These are phyloP conservation scores for Heliconius melpomene DNA, from an alignment of 1,140 invertebrate genomes.

Conservation along the genomic window DNA sequence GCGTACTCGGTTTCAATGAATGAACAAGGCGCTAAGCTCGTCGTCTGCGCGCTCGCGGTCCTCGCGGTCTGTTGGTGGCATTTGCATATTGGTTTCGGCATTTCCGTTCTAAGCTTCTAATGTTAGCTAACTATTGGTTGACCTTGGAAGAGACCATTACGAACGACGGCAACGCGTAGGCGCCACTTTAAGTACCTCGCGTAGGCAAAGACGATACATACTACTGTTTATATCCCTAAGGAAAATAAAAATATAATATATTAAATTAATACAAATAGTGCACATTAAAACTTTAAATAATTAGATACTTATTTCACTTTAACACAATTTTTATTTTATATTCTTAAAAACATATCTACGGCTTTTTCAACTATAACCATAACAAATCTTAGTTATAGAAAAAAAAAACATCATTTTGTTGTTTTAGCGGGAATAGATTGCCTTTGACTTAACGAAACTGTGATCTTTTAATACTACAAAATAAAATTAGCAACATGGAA, in stretches of 20 bases:
- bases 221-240: not conserved
- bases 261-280: not conserved
- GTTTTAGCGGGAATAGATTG: conserved; percentile 15
- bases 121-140: conserved; percentile 59
- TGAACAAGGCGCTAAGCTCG: conserved; percentile 62
- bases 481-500: conserved; percentile 5
- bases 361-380: not conserved
- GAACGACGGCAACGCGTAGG: conserved; percentile 49
- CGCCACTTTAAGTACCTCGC: conserved; percentile 32
- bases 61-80: conserved; percentile 52
- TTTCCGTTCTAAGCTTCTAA: conserved; percentile 64
- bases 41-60: conserved; percentile 39
- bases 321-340: too few species aligned
- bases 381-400: not conserved
- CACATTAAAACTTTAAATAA: too few species aligned
- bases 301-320: too few species aligned
- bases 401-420: not conserved
- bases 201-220: conserved; percentile 30
- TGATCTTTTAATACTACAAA: not conserved
- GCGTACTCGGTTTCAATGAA: conserved; percentile 67
- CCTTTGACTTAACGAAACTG: not conserved
- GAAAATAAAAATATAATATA: not conserved
- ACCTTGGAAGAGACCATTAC: conserved; percentile 63
- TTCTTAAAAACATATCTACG: too few species aligned
- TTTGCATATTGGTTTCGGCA: conserved; percentile 75